A percentile compares a stretch with the other conserved stretches of the same genome.
Conservation (phyloP, 2,888 invertebrate species). For the Halictus ligatus region DNA sequence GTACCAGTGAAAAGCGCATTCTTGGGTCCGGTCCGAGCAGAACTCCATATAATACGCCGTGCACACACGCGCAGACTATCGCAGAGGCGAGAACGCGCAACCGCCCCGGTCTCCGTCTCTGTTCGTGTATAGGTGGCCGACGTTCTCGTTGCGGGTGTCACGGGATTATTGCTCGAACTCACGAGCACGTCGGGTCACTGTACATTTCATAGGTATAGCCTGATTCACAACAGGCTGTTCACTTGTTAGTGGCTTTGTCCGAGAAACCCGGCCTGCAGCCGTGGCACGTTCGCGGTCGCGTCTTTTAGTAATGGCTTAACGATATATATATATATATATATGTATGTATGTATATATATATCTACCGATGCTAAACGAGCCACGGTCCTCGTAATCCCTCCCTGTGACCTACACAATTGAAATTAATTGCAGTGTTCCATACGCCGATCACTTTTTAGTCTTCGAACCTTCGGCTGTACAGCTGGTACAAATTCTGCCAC, state of each 20-base stretch:
- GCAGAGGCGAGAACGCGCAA: neutral
- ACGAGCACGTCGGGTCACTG: constrained; percentile 73
- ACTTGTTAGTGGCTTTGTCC: constrained; percentile 55
- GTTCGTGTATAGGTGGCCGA: constrained; percentile 22
- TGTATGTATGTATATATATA: no score
- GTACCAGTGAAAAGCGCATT: constrained; percentile 57
- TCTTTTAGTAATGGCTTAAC: constrained; percentile 35
- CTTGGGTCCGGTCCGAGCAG: constrained; percentile 38
- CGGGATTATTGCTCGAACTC: constrained; percentile 74
- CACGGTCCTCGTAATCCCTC: neutral
- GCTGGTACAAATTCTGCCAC: neutral
- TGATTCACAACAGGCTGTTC: constrained; percentile 62
- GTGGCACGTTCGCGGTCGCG: constrained; percentile 25
- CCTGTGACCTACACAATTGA: constrained; percentile 10
- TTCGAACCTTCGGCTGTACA: neutral
- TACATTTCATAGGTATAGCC: constrained; percentile 70
- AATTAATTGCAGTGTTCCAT: constrained; percentile 33
- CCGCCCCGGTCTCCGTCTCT: neutral
- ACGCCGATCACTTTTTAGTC: constrained; percentile 7
- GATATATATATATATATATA: no score
- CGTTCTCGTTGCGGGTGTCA: constrained; percentile 71
- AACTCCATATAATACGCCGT: constrained; percentile 41
- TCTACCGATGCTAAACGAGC: constrained; percentile 32
- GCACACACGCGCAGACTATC: neutral
- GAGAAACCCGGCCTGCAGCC: constrained; percentile 21